These are phyloP conservation scores for Alethe diademata DNA, from an alignment of 2,113 vertebrate species.

Conservation along the genomic window DNA sequence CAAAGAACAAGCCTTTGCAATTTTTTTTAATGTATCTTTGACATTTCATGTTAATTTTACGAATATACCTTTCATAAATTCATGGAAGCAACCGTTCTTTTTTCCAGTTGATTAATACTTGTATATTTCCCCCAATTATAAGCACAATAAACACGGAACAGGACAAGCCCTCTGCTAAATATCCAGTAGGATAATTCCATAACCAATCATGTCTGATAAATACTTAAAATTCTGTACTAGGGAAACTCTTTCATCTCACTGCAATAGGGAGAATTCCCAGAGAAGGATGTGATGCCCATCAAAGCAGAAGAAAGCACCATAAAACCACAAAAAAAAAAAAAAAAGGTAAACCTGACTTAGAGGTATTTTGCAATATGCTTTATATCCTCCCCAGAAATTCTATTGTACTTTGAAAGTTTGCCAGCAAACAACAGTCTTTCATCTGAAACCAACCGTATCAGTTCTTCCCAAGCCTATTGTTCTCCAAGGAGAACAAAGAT, in stretches of 20 bases:
- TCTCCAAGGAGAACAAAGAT: not conserved
- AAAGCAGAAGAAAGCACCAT: not conserved
- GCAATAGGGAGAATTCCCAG: not conserved
- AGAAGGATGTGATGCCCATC: not conserved
- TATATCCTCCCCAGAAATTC: not conserved
- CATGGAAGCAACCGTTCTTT: not conserved
- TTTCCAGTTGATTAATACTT: not conserved
- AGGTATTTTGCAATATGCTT: not conserved
- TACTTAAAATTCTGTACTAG: not conserved
- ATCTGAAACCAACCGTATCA: not conserved
- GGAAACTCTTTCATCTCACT: not conserved
- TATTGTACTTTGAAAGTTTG: not conserved
- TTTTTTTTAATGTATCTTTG: not conserved
- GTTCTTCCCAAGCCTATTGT: not conserved
- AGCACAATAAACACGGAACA: not conserved
- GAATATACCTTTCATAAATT: not conserved
- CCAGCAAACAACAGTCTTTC: not conserved
- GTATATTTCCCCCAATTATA: not conserved
- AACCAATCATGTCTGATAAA: not conserved
- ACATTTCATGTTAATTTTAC: not conserved
- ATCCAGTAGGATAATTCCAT: not conserved
- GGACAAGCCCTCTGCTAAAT: not conserved
- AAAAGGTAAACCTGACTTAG: not conserved
- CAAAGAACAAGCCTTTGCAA: not conserved
- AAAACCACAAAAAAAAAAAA: not conserved